Percentiles rank a stretch among this genome's conserved stretches.
Conservation (phyloP, 2,888 invertebrate species). For the Macropis europaea region DNA sequence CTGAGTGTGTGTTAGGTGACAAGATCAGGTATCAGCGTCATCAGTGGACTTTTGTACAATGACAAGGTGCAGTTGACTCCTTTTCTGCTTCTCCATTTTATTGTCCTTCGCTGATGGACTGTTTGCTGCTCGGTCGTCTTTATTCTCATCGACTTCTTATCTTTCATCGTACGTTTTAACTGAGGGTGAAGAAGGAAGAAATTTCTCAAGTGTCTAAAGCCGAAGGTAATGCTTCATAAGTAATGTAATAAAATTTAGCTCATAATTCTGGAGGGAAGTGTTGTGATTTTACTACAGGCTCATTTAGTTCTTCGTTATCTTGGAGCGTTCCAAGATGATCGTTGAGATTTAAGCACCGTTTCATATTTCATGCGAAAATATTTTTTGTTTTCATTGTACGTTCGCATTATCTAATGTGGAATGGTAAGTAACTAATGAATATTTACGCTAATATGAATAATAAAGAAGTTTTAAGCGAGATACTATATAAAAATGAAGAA, state of each 20-base stretch:
- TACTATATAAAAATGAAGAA: conserved; percentile 37
- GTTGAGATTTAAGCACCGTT: conserved; percentile 31
- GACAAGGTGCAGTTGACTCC: conserved; percentile 64
- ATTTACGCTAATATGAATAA: conserved; percentile 23
- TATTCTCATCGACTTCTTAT: conserved; percentile 71
- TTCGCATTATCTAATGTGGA: conserved; percentile 29
- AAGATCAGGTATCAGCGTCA: conserved; percentile 60
- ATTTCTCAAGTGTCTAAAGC: conserved; percentile 71
- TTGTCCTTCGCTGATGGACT: conserved; percentile 66
- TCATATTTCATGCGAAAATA: conserved; percentile 25
- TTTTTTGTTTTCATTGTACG: conserved; percentile 38
- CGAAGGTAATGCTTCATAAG: conserved; percentile 72
- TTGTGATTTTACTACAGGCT: conserved; percentile 67
- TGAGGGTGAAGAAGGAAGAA: conserved; percentile 70
- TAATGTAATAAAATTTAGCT: conserved; percentile 76
- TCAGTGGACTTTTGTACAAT: conserved; percentile 65
- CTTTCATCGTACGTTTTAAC: conserved; percentile 73
- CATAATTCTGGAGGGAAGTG: conserved; percentile 68
- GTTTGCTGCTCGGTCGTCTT: conserved; percentile 70
- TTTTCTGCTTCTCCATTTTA: conserved; percentile 68
- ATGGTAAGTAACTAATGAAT: conserved; percentile 53
- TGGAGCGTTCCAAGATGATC: conserved; percentile 24
- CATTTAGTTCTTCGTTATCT: conserved; percentile 41
- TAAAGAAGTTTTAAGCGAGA: conserved; percentile 35
- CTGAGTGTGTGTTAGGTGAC: conserved; percentile 72